These are phyloP conservation scores for Parambassis ranga DNA, from an alignment of 2,797 vertebrate species.

Conservation along the genomic window DNA sequence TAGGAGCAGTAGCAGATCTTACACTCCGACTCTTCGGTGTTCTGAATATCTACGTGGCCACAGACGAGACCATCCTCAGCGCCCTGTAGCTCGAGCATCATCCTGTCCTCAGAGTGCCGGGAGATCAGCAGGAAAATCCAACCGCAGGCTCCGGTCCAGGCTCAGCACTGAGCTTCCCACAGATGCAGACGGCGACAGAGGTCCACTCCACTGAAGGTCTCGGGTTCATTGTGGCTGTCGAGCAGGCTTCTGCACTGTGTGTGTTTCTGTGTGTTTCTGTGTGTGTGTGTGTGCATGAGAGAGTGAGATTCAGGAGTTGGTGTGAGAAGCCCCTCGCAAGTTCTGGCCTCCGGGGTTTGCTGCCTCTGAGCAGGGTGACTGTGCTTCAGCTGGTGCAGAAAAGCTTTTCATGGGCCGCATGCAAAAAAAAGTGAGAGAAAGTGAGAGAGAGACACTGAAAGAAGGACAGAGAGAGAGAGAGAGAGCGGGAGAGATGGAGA, in stretches of 20 bases:
- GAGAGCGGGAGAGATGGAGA: not conserved
- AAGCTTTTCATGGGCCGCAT: constrained; percentile 57
- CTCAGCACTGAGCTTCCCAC: constrained; percentile 21
- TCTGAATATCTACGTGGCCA: constrained; percentile 56
- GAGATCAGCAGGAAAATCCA: constrained; percentile 16
- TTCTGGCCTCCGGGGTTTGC: constrained; percentile 24
- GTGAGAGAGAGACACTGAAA: constrained; percentile 20
- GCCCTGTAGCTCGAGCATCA: constrained; percentile 49
- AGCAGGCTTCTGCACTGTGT: constrained; percentile 5
- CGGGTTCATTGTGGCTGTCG: constrained; percentile 38
- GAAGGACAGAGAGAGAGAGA: constrained; percentile 10
- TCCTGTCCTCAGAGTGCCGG: not conserved
- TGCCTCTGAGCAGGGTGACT: constrained; percentile 33
- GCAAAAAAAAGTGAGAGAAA: constrained; percentile 9
- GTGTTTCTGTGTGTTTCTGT: constrained; percentile 15
- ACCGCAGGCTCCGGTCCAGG: constrained; percentile 6
- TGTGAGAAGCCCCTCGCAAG: constrained; percentile 26
- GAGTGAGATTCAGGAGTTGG: constrained; percentile 11
- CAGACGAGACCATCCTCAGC: constrained; percentile 4
- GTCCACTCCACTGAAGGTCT: constrained; percentile 37
- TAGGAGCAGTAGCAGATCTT: constrained; percentile 96
- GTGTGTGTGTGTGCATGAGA: constrained; percentile 4
- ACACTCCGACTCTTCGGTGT: constrained; percentile 90
- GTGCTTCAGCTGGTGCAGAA: constrained; percentile 49
- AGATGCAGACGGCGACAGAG: not conserved